Evolutionary conservation across 2,888 invertebrate species (phyloP).

Genomic region (Drosophila neonasuta): DNA sequence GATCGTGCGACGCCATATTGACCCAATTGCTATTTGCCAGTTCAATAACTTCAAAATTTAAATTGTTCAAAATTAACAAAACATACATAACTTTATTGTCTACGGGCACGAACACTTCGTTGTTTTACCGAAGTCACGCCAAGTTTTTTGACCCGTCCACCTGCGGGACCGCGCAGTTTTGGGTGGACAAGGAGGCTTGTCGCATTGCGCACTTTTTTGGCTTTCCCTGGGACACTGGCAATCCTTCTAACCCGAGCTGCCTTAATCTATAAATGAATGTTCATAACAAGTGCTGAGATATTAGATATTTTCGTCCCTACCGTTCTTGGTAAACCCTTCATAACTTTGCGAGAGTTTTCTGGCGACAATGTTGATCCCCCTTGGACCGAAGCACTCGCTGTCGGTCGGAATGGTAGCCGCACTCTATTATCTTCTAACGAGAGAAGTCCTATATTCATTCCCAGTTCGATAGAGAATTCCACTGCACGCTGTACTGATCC

Average conservation of each 20-base stretch:
- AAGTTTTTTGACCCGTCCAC: background rate
- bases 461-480: slow-evolving; percentile 41
- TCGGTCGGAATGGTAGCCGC: slow-evolving; percentile 19
- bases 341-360: background rate
- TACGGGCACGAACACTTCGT: background rate
- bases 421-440: slow-evolving; percentile 10
- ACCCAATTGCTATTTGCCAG: slow-evolving; percentile 42
- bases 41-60: slow-evolving; percentile 36
- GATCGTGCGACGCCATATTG: slow-evolving; percentile 56
- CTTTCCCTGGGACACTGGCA: background rate
- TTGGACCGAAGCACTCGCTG: no score
- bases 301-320: slow-evolving; percentile 4
- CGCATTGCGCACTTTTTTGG: background rate
- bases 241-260: no score
- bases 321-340: slow-evolving; percentile 2
- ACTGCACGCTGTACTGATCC: slow-evolving; percentile 39
- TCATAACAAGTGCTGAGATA: background rate
- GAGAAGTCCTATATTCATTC: slow-evolving; percentile 55
- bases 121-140: background rate
- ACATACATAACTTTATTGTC: background rate
- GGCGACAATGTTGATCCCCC: background rate
- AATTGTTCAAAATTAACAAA: background rate
- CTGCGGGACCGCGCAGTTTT: background rate
- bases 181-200: background rate
- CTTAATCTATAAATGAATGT: background rate